A percentile compares a stretch with the other conserved stretches of the same genome.
phyloP scores from a whole-genome alignment of 2,113 vertebrate species.

The Ranitomeya variabilis region DNA sequence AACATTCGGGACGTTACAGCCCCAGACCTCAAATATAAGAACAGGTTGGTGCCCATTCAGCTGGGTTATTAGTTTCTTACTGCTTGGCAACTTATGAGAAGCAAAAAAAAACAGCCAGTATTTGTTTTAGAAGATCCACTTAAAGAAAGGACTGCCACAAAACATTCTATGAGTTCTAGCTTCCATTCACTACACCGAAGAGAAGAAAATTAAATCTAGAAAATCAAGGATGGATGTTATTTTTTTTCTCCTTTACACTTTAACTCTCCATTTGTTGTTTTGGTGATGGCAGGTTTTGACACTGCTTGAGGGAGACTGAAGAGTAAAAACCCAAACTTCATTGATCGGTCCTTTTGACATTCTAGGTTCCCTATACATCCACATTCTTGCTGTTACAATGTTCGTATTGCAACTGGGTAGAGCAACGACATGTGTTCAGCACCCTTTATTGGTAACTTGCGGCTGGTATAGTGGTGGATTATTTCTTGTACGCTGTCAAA shows the following conservation, averaged over 20 bases:
- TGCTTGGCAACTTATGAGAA: not conserved
- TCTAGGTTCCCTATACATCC: not conserved
- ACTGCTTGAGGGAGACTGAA: not conserved
- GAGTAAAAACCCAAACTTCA: not conserved
- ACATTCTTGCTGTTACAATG: conserved; percentile 76
- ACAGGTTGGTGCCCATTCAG: conserved; percentile 12
- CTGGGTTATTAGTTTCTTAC: not conserved
- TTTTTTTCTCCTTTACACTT: not conserved
- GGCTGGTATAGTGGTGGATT: conserved; percentile 95
- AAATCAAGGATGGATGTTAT: not conserved
- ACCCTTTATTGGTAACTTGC: conserved; percentile 97
- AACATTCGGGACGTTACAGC: conserved; percentile 25
- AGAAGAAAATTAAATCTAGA: not conserved
- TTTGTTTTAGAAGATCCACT: conserved; percentile 8
- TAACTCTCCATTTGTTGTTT: not conserved
- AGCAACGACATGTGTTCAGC: conserved; percentile 98
- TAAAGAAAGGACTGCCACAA: conserved; percentile 9
- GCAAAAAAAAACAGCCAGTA: not conserved
- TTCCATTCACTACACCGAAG: not conserved
- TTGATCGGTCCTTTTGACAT: not conserved
- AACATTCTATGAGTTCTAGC: not conserved
- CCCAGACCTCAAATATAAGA: conserved; percentile 11
- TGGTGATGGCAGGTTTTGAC: not conserved
- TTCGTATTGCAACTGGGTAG: conserved; percentile 94
- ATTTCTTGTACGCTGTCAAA: conserved; percentile 96